A percentile compares a stretch with the other conserved stretches of the same genome.
Evolutionary conservation across 2,888 invertebrate species (phyloP).

Genomic region (Pharmacophagus antenor): DNA sequence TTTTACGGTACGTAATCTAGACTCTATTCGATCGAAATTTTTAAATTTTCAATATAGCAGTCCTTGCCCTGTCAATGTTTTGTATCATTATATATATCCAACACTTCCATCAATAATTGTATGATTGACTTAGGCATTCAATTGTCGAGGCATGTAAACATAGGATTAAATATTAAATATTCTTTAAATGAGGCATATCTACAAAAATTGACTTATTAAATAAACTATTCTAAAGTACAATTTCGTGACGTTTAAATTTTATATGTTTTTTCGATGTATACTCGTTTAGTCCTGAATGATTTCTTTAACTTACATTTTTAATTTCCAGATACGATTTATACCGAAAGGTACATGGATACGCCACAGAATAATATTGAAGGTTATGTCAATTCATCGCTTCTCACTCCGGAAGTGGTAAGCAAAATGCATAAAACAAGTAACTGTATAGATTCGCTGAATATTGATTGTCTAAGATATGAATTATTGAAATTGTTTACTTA

Average conservation of each 20-base stretch:
- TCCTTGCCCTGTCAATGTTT: too few relatives aligned
- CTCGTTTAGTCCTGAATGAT: not conserved
- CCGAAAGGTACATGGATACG: slow-evolving; percentile 97
- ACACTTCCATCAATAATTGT: too few relatives aligned
- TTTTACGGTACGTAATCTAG: slow-evolving; percentile 91
- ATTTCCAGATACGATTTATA: slow-evolving; percentile 94
- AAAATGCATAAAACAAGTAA: not conserved
- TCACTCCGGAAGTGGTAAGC: slow-evolving; percentile 79
- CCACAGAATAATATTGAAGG: slow-evolving; percentile 88
- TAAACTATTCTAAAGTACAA: not conserved
- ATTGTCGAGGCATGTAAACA: too few relatives aligned
- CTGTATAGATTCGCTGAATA: too few relatives aligned
- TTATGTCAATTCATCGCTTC: slow-evolving; percentile 88
- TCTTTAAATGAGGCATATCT: too few relatives aligned
- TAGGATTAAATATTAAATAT: too few relatives aligned
- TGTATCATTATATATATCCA: too few relatives aligned
- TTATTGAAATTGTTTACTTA: not conserved
- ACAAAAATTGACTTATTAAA: too few relatives aligned
- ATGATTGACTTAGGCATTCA: too few relatives aligned
- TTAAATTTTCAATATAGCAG: too few relatives aligned
- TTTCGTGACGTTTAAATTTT: not conserved
- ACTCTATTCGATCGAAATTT: too few relatives aligned
- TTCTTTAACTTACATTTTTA: slow-evolving; percentile 12
- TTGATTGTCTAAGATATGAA: not conserved
- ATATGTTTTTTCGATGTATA: not conserved